phyloP scores from a whole-genome alignment of 2,888 invertebrate genomes.

The Lomographa bimaculata region DNA sequence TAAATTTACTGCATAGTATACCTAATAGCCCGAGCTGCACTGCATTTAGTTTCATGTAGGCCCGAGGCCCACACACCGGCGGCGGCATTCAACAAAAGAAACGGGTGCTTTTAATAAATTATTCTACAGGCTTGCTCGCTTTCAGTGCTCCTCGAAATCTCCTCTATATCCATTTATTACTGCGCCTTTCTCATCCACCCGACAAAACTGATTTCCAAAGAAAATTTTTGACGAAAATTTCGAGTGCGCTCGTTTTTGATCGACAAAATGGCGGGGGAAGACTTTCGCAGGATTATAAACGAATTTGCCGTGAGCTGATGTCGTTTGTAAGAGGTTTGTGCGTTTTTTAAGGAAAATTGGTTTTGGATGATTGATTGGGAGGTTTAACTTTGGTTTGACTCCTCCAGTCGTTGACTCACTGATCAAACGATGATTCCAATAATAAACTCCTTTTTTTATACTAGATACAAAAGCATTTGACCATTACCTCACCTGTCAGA shows the following conservation, averaged over 20 bases:
- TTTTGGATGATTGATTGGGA: constrained; percentile 1
- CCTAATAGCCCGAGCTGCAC: no score
- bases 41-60: no score
- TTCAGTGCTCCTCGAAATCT: constrained; percentile 50
- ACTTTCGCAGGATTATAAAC: constrained; percentile 25
- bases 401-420: no score
- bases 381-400: not conserved
- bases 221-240: constrained; percentile 38
- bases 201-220: constrained; percentile 52
- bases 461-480: no score
- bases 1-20: no score
- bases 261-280: constrained; percentile 19
- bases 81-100: constrained; percentile 54
- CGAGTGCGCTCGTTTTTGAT: constrained; percentile 36
- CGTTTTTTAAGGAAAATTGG: constrained; percentile 2
- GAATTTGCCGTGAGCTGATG: constrained; percentile 24
- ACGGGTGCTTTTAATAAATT: constrained; percentile 69
- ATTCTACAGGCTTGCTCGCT: constrained; percentile 58
- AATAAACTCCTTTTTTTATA: no score
- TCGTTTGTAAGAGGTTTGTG: constrained; percentile 11
- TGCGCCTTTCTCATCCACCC: constrained; percentile 41
- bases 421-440: no score
- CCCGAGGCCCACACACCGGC: constrained; percentile 44
- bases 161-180: constrained; percentile 54
- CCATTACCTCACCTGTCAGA: no score